Evolutionary conservation across 2,797 vertebrate genomes (phyloP).

Genomic region (Lemur catta): DNA sequence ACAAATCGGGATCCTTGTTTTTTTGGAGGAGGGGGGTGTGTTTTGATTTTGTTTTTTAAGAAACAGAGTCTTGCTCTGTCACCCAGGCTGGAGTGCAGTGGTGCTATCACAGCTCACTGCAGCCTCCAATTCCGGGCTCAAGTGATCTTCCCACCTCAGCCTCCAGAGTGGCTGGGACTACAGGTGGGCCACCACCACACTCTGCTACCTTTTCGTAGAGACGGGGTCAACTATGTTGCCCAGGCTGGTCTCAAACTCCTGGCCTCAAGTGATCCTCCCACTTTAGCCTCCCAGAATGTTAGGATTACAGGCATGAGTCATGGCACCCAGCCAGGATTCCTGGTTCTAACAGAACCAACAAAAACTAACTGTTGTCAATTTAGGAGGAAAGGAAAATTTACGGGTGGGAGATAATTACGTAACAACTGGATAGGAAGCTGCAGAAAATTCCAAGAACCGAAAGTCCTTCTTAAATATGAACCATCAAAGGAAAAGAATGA

Average conservation of each 20-base stretch:
- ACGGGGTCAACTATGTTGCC: neutral
- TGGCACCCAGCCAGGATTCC: neutral
- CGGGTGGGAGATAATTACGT: neutral
- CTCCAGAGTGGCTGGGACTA: neutral
- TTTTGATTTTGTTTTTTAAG: neutral
- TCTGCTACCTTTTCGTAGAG: neutral
- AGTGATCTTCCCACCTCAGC: neutral
- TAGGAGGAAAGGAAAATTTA: neutral
- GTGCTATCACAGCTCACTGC: neutral
- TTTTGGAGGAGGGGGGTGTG: too few species aligned
- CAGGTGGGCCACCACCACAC: too few species aligned
- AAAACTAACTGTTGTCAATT: neutral
- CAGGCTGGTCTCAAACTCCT: neutral
- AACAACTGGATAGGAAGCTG: neutral
- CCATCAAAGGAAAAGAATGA: neutral
- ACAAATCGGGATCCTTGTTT: too few species aligned
- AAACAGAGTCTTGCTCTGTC: neutral
- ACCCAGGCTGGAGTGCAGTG: neutral
- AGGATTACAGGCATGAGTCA: neutral
- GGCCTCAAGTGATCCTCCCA: neutral
- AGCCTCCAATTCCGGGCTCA: neutral
- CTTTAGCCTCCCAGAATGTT: neutral
- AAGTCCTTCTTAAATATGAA: neutral
- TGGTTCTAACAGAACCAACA: neutral
- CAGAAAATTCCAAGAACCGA: neutral